phyloP scores from a whole-genome alignment of 2,113 vertebrate species.

The Rhodinocichla rosea region DNA sequence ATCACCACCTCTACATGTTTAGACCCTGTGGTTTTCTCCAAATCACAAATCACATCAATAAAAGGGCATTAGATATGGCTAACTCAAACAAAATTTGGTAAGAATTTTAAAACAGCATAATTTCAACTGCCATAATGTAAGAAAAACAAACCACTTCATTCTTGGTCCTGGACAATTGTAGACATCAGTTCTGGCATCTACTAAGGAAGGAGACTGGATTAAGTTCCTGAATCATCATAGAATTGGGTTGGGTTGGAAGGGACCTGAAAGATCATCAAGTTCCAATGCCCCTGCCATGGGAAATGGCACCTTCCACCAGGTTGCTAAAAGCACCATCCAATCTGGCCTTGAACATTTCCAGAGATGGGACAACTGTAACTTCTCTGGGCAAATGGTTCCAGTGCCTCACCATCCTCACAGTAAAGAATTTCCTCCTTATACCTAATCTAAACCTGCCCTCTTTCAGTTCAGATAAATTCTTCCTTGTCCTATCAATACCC shows the following conservation, averaged over 20 bases:
- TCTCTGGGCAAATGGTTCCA: neutral
- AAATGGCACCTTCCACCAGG: neutral
- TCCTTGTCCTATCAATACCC: neutral
- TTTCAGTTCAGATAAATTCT: neutral
- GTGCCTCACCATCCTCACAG: neutral
- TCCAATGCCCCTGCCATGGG: neutral
- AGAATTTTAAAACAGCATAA: neutral
- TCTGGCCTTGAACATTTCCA: neutral
- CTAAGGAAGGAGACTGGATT: neutral
- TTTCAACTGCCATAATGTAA: neutral
- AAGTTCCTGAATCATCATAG: neutral
- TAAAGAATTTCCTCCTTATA: neutral
- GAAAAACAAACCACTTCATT: neutral
- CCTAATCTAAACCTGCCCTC: neutral
- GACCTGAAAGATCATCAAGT: neutral
- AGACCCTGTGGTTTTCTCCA: neutral
- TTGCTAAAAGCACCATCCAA: neutral
- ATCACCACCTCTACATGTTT: neutral
- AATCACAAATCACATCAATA: neutral
- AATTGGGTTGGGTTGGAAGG: rapidly evolving
- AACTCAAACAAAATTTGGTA: neutral
- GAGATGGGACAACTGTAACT: neutral
- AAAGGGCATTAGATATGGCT: neutral
- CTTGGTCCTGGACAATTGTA: neutral
- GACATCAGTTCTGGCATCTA: neutral